These are phyloP conservation scores for Barbus barbus DNA, from an alignment of 2,113 vertebrate species.

Conservation along the genomic window DNA sequence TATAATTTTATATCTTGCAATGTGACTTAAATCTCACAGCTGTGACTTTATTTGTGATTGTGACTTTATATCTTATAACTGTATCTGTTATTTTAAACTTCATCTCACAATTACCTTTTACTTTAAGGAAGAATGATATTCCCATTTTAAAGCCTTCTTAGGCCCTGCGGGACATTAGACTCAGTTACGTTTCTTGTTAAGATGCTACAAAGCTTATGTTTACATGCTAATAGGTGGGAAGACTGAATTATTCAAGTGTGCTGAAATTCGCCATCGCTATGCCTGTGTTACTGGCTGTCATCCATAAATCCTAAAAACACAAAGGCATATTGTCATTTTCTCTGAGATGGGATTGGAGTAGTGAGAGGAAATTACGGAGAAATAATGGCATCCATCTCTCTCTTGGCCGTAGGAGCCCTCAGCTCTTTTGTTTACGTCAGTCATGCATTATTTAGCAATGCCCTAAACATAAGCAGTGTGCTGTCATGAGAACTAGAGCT, in stretches of 20 bases:
- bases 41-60: no score
- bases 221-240: no score
- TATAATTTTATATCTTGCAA: no score
- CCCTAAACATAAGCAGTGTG: slow-evolving; percentile 46
- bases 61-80: no score
- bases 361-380: slow-evolving; percentile 54
- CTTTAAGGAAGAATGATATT: no score
- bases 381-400: slow-evolving; percentile 56
- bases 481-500: slow-evolving; percentile 44
- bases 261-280: slow-evolving; percentile 21
- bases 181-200: no score
- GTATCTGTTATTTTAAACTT: no score
- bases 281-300: slow-evolving; percentile 24
- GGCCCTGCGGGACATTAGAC: no score
- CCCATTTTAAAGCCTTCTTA: no score
- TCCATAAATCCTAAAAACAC: slow-evolving; percentile 47
- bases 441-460: slow-evolving; percentile 57
- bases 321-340: slow-evolving; percentile 38
- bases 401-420: slow-evolving; percentile 31
- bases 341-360: slow-evolving; percentile 39
- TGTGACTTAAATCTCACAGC: no score
- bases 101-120: no score
- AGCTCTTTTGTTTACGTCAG: slow-evolving; percentile 56
- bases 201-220: no score
- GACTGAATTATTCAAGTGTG: slow-evolving; percentile 24